Evolutionary conservation across 2,888 invertebrate species (phyloP).

Genomic region (Caenorhabditis panamensis): DNA sequence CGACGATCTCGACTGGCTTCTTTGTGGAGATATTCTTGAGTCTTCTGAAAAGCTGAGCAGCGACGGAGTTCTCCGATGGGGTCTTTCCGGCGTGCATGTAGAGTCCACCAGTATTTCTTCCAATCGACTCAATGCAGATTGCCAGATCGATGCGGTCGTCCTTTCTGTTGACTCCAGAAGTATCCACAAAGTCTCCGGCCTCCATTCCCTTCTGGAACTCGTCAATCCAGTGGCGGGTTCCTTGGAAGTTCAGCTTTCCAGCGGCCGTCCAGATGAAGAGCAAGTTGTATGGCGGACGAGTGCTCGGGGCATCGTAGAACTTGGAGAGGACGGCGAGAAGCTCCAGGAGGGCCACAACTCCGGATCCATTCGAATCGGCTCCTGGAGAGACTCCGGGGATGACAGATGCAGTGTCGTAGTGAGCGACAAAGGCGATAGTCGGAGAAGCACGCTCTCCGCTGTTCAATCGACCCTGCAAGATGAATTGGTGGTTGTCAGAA

Average conservation of each 20-base stretch:
- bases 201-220: conserved; percentile 88
- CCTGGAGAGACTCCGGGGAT: conserved; percentile 88
- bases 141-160: conserved; percentile 75
- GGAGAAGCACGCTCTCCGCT: conserved; percentile 84
- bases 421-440: conserved; percentile 92
- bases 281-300: conserved; percentile 74
- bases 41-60: conserved; percentile 81
- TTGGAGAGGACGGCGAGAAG: conserved; percentile 89
- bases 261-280: conserved; percentile 92
- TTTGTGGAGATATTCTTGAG: conserved; percentile 60
- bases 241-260: conserved; percentile 94
- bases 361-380: conserved; percentile 84
- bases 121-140: conserved; percentile 77
- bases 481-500: too few species aligned
- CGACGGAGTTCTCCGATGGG: conserved; percentile 89
- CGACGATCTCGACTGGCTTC: conserved; percentile 82
- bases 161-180: conserved; percentile 10
- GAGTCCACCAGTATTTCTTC: conserved; percentile 84
- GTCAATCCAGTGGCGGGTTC: conserved; percentile 95
- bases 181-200: conserved; percentile 51
- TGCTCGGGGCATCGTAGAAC: conserved; percentile 74
- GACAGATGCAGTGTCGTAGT: conserved; percentile 93
- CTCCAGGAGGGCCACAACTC: conserved; percentile 89
- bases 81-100: conserved; percentile 97
- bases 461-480: conserved; percentile 72